Evolutionary conservation across 1,140 invertebrate species (phyloP), one percentile per base, ranked within the genome.

Genomic region (Polypedilum vanderplanki): DNA sequence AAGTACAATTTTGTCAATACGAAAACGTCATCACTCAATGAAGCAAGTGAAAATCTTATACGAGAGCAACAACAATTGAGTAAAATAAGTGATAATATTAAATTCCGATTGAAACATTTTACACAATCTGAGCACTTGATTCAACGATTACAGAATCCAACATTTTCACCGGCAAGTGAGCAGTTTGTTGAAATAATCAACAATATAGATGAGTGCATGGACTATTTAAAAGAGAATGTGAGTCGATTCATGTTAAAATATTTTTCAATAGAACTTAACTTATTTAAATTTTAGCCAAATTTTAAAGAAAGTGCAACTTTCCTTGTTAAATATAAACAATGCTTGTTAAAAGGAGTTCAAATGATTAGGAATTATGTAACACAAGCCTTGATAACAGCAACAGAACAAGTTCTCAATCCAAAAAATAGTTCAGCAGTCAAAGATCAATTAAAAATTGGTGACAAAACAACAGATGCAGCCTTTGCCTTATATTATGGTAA

Each of bases 401-500:
- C 93, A 0, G 90, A 92, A 77, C 90, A 90, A 84, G 90, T 87
- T 74, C 81, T 87, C 67, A 82, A 79, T 77, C 87, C 84, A 40
- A 81, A 57, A 83, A 79, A 76, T 41, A 85, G 87, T n/a, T 57
- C 46, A n/a, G 12, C 12, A 4, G 46, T 15, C 3, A 84, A 84
- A 15, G 81, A 85, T 17, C 78, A 80, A 5, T 77, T 79, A 0
- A 83, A 84, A 40, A 80, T 78, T 41, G 85, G 85, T 41, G 83
- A 80, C 41, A 77, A 77, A 75, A 77, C 76, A 76, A 77, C 76
- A 74, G 76, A 64, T 65, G 90, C 93, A 40, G 91, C 93, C 0
- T 92, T 96, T 81, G 93, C 95, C 0, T 82, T 97, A 1, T 96
- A 95, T 80, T 98, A 98, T 82, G 95, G 95, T 0, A 95, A 96